phyloP scores from a whole-genome alignment of 1,140 invertebrate species.

The Eurosta solidaginis region DNA sequence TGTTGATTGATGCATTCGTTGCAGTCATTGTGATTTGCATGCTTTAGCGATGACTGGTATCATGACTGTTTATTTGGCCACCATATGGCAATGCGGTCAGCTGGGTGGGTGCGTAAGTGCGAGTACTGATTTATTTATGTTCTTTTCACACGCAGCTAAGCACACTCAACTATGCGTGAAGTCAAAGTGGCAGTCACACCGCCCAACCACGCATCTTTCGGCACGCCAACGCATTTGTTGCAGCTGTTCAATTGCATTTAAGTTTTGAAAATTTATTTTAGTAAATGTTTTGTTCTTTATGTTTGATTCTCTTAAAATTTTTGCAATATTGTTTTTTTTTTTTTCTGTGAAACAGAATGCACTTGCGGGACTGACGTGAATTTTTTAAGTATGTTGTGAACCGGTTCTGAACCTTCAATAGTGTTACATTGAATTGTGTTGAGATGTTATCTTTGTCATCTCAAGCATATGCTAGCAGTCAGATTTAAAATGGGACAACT shows the following conservation, averaged over 20 bases:
- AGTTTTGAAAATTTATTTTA: neutral
- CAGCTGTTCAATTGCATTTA: neutral
- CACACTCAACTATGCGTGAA: neutral
- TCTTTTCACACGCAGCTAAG: neutral
- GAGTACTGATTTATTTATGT: no score
- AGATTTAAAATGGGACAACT: no score
- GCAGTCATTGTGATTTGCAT: constrained; percentile 6
- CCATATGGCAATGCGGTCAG: no score
- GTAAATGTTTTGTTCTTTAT: neutral
- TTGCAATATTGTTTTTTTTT: neutral
- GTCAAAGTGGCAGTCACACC: neutral
- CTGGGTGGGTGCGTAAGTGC: no score
- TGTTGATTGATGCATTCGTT: neutral
- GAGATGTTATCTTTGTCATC: no score
- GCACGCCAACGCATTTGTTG: neutral
- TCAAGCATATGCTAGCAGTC: no score
- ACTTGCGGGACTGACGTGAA: no score
- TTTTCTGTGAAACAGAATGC: no score
- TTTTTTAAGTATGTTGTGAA: no score
- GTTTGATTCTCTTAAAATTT: neutral
- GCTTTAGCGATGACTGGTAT: neutral
- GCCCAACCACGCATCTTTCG: neutral
- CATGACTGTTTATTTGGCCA: neutral
- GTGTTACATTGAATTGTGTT: no score
- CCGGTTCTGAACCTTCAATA: no score